Evolutionary conservation across 2,888 invertebrate species (phyloP), one percentile per base, ranked within the genome.

Genomic region (Limnephilus rhombicus): DNA sequence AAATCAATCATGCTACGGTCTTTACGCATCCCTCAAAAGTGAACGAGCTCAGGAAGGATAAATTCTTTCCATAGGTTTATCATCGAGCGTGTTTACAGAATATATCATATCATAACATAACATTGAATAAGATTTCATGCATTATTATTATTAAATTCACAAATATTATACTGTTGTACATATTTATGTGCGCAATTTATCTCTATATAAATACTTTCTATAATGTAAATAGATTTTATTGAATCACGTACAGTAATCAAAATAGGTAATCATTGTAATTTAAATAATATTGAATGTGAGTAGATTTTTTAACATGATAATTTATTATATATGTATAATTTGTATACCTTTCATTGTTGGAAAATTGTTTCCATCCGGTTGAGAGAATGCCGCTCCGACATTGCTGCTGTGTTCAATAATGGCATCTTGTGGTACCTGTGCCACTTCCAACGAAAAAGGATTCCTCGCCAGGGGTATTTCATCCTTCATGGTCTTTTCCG

Each of bases 321-420:
- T 45, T 11, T 68, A 9, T 68, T 68, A n/a, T n/a, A n/a, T n/a
- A 68, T 24, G 18, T 1, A n/a, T 2, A 12, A 81, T 83, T 83
- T 34, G 12, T 24, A n/a, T 93, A 95, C 95, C 95, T 94, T 95
- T 95, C 7, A 96, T 93, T 92, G 94, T 94, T 13, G 96, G 95
- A 89, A 95, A 94, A 49, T 95, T 95, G 15, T 92, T 88, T 85
- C 93, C 92, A 85, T 91, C 91, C n/a, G 89, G n/a, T 29, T 91
- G 45, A 80, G 86, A 37, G 31, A 87, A 41, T 13, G 85, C 90
- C 68, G 90, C 87, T 13, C 80, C 85, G 7, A 85, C 49, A 29
- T 90, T 86, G 87, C 83, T 91, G 80, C 85, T 92, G 81, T 93
- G 85, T 49, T 91, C 90, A 34, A 90, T 87, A 9, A 92, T 80